Evolutionary conservation across 2,888 invertebrate genomes (phyloP).

Genomic region (Ceratothoa steindachneri): DNA sequence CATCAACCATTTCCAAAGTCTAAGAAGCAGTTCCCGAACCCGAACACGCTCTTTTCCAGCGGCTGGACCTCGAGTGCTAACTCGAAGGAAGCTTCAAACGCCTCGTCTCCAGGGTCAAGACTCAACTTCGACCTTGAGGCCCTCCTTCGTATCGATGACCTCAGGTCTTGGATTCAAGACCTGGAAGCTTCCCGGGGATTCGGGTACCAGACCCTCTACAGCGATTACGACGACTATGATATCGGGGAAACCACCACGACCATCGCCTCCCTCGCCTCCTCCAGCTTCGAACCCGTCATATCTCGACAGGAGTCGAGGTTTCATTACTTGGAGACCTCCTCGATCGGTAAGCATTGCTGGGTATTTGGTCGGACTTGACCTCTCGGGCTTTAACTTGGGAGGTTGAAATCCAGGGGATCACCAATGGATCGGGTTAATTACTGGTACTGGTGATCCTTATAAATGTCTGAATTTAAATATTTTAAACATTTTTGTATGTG

Average conservation of each 20-base stretch:
- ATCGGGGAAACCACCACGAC: neutral
- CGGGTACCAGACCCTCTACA: slow-evolving; percentile 44
- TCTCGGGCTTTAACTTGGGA: too few relatives aligned
- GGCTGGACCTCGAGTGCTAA: neutral
- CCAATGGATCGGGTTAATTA: too few relatives aligned
- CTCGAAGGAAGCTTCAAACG: slow-evolving; percentile 5
- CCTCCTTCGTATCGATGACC: slow-evolving; percentile 40
- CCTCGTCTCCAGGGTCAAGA: slow-evolving; percentile 1
- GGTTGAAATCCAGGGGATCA: too few relatives aligned
- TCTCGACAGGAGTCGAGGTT: neutral
- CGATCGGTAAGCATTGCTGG: too few relatives aligned
- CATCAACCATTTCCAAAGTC: slow-evolving; percentile 3
- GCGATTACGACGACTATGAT: slow-evolving; percentile 44
- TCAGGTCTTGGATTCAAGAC: slow-evolving; percentile 41
- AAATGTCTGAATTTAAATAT: too few relatives aligned
- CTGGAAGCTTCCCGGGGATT: slow-evolving; percentile 38
- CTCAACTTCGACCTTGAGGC: slow-evolving; percentile 36
- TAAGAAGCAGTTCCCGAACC: neutral
- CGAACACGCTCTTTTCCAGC: neutral
- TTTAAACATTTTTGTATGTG: too few relatives aligned
- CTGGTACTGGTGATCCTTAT: too few relatives aligned
- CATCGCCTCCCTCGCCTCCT: neutral
- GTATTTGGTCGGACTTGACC: too few relatives aligned
- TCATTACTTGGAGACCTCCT: too few relatives aligned
- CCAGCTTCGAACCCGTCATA: neutral